Evolutionary conservation across 1,140 invertebrate genomes (phyloP).

Genomic region (Ostrea edulis): DNA sequence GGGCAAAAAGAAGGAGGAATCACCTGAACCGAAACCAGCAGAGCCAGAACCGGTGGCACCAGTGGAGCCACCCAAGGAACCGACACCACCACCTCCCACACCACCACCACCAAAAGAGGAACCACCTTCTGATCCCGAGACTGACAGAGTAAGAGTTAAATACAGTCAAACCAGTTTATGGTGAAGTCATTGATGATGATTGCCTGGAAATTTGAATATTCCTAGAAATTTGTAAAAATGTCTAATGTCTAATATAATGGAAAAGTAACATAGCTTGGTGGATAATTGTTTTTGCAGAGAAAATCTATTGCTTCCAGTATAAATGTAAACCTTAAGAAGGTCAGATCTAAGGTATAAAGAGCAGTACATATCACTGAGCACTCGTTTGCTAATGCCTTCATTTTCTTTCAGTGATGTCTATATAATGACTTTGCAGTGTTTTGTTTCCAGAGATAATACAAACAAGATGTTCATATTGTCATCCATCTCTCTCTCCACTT

Average conservation of each 20-base stretch:
- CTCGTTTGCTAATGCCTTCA: not conserved
- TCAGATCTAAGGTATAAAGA: constrained; percentile 44
- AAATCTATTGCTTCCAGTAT: constrained; percentile 46
- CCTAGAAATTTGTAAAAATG: not conserved
- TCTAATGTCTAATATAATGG: not conserved
- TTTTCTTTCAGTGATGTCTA: not conserved
- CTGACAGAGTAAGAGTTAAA: constrained; percentile 48
- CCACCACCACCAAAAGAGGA: constrained; percentile 50
- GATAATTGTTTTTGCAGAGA: constrained; percentile 45
- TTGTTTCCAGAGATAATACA: not conserved
- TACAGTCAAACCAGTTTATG: not conserved
- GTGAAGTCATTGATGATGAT: not conserved
- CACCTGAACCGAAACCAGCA: constrained; percentile 47
- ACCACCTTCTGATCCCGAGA: constrained; percentile 47
- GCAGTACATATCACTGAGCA: constrained; percentile 16
- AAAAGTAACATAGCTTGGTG: not conserved
- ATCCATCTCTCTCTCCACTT: not conserved
- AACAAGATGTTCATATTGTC: not conserved
- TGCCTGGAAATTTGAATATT: not conserved
- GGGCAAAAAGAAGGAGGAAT: constrained; percentile 60
- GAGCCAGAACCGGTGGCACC: constrained; percentile 52
- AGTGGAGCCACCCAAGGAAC: constrained; percentile 52
- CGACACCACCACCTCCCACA: constrained; percentile 51
- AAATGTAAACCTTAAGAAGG: constrained; percentile 50
- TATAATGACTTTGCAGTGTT: not conserved